Percentiles rank a stretch among this genome's conserved stretches.
Conservation (phyloP, 35 echinoderm and acorn worm species). For the Apostichopus parvimensis region DNA sequence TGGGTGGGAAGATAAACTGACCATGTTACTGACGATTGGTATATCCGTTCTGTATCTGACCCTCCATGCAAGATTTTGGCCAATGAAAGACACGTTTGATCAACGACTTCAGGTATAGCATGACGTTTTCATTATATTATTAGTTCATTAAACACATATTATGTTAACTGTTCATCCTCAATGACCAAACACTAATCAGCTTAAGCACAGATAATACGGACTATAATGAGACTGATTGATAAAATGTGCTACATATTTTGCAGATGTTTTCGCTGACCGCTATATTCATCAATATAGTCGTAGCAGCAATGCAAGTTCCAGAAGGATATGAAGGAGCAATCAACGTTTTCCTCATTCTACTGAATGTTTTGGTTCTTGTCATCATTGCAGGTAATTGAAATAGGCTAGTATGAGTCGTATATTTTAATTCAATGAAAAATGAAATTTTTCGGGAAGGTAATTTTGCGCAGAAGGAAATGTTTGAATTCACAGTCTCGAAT, state of each 20-base stretch:
- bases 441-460: too few relatives aligned
- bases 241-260: background rate
- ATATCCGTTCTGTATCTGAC: background rate
- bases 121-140: too few relatives aligned
- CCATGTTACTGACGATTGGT: background rate
- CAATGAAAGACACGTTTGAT: background rate
- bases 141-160: too few relatives aligned
- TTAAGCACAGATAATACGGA: too few relatives aligned
- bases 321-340: background rate
- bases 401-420: background rate
- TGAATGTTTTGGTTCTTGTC: constrained; percentile 19
- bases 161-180: too few relatives aligned
- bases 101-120: background rate
- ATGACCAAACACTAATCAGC: too few relatives aligned
- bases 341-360: background rate
- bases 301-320: constrained; percentile 9
- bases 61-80: background rate
- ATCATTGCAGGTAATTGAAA: constrained; percentile 5
- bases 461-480: too few relatives aligned
- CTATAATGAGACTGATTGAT: too few relatives aligned
- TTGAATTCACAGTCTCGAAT: too few relatives aligned
- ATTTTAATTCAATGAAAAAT: too few relatives aligned
- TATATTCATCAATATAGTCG: constrained; percentile 20
- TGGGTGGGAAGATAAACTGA: constrained; percentile 4
- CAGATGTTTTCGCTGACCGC: constrained; percentile 38